Evolutionary conservation across 2,797 vertebrate genomes (phyloP).

Genomic region (Enteromius unitaeniatus): DNA sequence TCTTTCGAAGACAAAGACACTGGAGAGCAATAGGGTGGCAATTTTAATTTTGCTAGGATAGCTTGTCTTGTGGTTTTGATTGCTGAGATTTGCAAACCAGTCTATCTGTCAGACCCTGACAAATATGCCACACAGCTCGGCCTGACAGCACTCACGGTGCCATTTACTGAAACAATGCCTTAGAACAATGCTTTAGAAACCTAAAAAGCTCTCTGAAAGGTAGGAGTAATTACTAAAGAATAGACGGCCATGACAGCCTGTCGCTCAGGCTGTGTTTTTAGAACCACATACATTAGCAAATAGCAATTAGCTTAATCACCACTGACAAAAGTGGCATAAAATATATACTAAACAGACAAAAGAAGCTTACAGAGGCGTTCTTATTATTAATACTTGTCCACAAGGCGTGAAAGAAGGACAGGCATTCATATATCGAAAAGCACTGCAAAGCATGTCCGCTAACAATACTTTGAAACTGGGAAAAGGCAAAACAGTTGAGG

Average conservation of each 20-base stretch:
- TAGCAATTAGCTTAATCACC: slow-evolving; percentile 59
- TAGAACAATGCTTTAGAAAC: slow-evolving; percentile 28
- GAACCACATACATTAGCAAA: slow-evolving; percentile 54
- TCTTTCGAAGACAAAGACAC: background rate
- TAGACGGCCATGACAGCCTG: slow-evolving; percentile 41
- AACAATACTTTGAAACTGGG: slow-evolving; percentile 20
- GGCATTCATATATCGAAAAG: slow-evolving; percentile 42
- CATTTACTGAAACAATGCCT: slow-evolving; percentile 45
- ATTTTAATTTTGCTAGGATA: background rate
- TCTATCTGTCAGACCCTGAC: slow-evolving; percentile 38
- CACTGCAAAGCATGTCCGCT: slow-evolving; percentile 25
- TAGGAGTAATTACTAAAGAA: slow-evolving; percentile 51
- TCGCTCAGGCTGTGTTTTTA: slow-evolving; percentile 44
- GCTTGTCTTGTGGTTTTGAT: background rate
- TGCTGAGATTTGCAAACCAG: slow-evolving; percentile 27
- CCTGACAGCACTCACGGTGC: slow-evolving; percentile 25
- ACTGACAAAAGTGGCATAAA: slow-evolving; percentile 54
- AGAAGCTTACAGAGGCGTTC: slow-evolving; percentile 35
- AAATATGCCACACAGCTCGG: slow-evolving; percentile 1
- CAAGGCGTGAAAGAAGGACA: slow-evolving; percentile 36
- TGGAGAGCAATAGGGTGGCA: background rate
- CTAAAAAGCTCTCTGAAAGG: slow-evolving; percentile 44
- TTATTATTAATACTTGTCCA: slow-evolving; percentile 53
- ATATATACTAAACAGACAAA: slow-evolving; percentile 53
- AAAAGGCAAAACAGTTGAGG: background rate